Percentiles rank a stretch among this genome's conserved stretches.
Conservation (phyloP, 2,113 vertebrate species). For the western clawed frog (Xenopus tropicalis) region DNA sequence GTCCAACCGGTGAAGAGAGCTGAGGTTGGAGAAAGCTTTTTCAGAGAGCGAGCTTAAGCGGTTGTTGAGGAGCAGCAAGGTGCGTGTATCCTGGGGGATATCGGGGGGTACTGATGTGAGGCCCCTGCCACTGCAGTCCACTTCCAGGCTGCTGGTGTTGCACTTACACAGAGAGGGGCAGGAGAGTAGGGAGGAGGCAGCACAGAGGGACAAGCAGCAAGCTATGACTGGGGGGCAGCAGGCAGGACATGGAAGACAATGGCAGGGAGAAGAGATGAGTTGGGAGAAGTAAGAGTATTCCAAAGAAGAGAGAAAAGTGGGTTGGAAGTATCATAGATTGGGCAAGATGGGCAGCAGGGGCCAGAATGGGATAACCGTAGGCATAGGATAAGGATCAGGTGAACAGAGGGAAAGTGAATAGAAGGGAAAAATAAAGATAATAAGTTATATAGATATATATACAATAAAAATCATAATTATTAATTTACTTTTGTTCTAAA, state of each 20-base stretch:
- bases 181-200: constrained; percentile 61
- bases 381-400: neutral
- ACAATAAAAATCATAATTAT: too few relatives aligned
- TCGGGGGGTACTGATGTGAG: constrained; percentile 80
- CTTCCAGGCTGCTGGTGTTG: constrained; percentile 72
- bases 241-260: constrained; percentile 38
- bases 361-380: neutral
- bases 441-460: too few relatives aligned
- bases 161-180: constrained; percentile 88
- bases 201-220: constrained; percentile 72
- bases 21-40: constrained; percentile 84
- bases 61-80: constrained; percentile 92
- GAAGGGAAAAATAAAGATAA: too few relatives aligned
- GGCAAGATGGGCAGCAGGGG: too few relatives aligned
- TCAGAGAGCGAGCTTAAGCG: constrained; percentile 78
- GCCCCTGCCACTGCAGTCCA: constrained; percentile 86
- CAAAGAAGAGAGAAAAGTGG: neutral
- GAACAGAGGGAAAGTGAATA: too few relatives aligned
- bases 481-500: too few relatives aligned
- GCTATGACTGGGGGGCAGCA: constrained; percentile 66
- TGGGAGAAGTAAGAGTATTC: neutral
- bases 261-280: constrained; percentile 46
- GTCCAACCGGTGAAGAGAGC: constrained; percentile 86
- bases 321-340: too few relatives aligned
- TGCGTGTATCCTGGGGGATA: constrained; percentile 78